Evolutionary conservation across 1,140 invertebrate genomes (phyloP).

Genomic region (Nasonia vitripennis): DNA sequence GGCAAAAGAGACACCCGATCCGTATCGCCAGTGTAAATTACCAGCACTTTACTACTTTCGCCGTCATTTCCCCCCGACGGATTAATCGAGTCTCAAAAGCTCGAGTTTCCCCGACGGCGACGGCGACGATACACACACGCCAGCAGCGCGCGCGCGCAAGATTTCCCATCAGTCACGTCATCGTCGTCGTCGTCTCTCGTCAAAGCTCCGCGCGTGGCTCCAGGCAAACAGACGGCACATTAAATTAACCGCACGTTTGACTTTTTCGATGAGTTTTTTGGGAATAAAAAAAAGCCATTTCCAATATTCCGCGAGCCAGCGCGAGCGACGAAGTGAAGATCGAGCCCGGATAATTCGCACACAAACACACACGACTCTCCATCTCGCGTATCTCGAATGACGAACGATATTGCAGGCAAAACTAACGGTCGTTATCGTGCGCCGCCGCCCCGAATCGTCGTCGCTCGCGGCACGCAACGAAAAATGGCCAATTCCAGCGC

Average conservation of each 20-base stretch:
- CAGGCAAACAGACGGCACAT: background rate
- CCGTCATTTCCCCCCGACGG: slow-evolving; percentile 5
- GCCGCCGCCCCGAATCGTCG: background rate
- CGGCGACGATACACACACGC: background rate
- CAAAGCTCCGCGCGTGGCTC: background rate
- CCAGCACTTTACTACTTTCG: slow-evolving; percentile 15
- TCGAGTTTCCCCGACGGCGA: background rate
- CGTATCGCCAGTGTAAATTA: slow-evolving; percentile 21
- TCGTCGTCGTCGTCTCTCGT: background rate
- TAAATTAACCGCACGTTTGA: background rate
- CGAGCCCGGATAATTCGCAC: background rate
- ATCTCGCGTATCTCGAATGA: background rate
- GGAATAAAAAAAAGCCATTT: background rate
- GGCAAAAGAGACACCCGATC: slow-evolving; percentile 12
- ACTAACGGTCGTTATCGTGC: slow-evolving; percentile 4
- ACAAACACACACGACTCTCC: background rate
- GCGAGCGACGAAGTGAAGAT: background rate
- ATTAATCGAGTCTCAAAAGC: slow-evolving; percentile 15
- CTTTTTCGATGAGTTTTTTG: background rate
- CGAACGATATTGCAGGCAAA: slow-evolving; percentile 2
- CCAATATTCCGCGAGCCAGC: background rate
- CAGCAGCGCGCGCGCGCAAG: background rate
- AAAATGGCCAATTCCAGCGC: slow-evolving; percentile 31
- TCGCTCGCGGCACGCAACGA: background rate
- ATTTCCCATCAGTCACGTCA: slow-evolving; percentile 28